phyloP scores from a whole-genome alignment of 1,140 invertebrate species.

The Teleopsis dalmanni region DNA sequence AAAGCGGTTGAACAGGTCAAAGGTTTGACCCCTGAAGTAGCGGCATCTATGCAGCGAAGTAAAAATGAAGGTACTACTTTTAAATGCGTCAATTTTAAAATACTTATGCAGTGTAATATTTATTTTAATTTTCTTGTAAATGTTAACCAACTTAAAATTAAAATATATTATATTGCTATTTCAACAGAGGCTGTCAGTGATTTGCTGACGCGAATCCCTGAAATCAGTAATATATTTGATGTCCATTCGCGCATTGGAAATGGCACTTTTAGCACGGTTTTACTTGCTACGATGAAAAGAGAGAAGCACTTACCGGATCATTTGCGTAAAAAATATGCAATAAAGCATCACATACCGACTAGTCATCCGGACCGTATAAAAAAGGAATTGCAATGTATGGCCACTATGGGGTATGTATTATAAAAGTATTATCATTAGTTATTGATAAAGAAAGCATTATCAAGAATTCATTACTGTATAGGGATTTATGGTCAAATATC shows the following conservation, averaged over 20 bases:
- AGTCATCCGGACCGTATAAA: constrained; percentile 68
- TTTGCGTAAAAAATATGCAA: constrained; percentile 59
- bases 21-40: too few species aligned
- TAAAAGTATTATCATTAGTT: not conserved
- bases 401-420: constrained; percentile 60
- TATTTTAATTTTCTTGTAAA: not conserved
- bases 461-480: not conserved
- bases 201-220: constrained; percentile 51
- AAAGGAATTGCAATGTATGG: constrained; percentile 69
- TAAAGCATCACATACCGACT: constrained; percentile 78
- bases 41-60: too few species aligned
- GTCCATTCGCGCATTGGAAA: constrained; percentile 65
- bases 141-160: not conserved
- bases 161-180: not conserved
- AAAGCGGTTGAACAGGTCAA: too few species aligned
- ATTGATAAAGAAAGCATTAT: not conserved
- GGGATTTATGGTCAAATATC: too few species aligned
- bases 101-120: too few species aligned
- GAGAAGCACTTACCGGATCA: constrained; percentile 44
- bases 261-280: constrained; percentile 78
- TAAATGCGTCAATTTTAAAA: too few species aligned
- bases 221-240: constrained; percentile 57
- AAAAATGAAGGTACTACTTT: too few species aligned
- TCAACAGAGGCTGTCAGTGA: constrained; percentile 47
- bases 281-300: constrained; percentile 60